These are phyloP conservation scores for Microhierax caerulescens DNA, from an alignment of 2,797 vertebrate species.

Conservation along the genomic window DNA sequence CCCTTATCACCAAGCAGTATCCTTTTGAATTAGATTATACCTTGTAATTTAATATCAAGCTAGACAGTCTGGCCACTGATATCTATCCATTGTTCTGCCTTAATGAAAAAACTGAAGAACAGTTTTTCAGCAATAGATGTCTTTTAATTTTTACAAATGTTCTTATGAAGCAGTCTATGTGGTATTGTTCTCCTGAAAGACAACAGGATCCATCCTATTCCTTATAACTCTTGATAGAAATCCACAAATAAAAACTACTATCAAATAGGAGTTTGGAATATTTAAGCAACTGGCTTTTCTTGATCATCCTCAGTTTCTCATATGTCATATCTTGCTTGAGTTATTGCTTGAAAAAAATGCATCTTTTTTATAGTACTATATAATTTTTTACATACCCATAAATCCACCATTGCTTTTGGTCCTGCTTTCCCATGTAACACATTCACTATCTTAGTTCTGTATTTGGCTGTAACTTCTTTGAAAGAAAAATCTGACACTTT, in stretches of 20 bases:
- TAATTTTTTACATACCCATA: not conserved
- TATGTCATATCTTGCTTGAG: not conserved
- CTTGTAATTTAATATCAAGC: not conserved
- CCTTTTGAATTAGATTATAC: not conserved
- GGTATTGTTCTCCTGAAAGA: not conserved
- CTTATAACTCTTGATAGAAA: not conserved
- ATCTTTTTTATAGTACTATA: not conserved
- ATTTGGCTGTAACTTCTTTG: not conserved
- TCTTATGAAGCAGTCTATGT: rapidly evolving
- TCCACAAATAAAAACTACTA: not conserved
- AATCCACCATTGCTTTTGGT: not conserved
- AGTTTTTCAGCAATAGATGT: not conserved
- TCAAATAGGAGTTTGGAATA: not conserved
- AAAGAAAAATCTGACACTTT: not conserved
- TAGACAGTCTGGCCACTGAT: not conserved
- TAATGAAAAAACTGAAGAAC: not conserved
- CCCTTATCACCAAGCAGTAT: not conserved
- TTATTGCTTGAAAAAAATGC: not conserved
- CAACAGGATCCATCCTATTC: not conserved
- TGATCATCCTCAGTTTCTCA: not conserved
- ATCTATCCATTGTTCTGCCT: not conserved
- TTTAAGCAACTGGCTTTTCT: not conserved
- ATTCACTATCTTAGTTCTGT: not conserved
- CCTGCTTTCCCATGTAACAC: not conserved
- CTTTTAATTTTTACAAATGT: not conserved